Evolutionary conservation across 2,888 invertebrate genomes (phyloP), one percentile per base, ranked within the genome.

Genomic region (Hetaerina titia): DNA sequence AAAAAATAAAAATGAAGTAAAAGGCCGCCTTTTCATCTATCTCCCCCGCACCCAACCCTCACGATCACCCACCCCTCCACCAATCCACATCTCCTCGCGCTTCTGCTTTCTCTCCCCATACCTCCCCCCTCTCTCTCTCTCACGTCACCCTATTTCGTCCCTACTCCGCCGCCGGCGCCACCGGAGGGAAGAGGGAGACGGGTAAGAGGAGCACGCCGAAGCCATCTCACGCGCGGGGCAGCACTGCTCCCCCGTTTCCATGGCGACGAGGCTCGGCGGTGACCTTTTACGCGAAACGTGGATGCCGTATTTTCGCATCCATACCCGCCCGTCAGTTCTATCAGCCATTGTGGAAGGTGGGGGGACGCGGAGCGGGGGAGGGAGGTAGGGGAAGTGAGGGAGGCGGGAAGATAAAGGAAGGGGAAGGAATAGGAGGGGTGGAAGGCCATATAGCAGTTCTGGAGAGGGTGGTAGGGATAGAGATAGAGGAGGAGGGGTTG

Each of bases 101-200:
- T 25, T 81, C 81, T 81, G 81, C 25, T 81, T 81, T 81, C 81
- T 11, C 9, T 31, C 31, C 81, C 81, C 13, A 15, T 60, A 60
- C 11, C 60, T 60, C 60, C 60, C 60, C 6, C 60, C 60, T 60
- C 31, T 11, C 81, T 9, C 81, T 81, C 31, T 13, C 22, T 13
- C 15, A 11, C 2, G 25, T 81, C 22, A 31, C 13, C 13, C 31
- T 81, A 81, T 25, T 81, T 81, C 81, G 25, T 2, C n/a, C 13
- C 31, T 81, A 81, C 81, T 81, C 31, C 81, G 25, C 9, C n/a
- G 81, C 19, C 81, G 81, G 81, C 81, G 81, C 81, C 81, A 81
- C 31, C 31, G 81, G 81, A 25, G 81, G 81, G 81, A 25, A 31
- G 22, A 8, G 22, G 69, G 17, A 63, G 19, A 63, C 4, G 17